Percentiles rank a stretch among this genome's conserved stretches.
These are phyloP conservation scores for Drosophila arawakana DNA, from an alignment of 1,140 invertebrate species.

Conservation along the genomic window DNA sequence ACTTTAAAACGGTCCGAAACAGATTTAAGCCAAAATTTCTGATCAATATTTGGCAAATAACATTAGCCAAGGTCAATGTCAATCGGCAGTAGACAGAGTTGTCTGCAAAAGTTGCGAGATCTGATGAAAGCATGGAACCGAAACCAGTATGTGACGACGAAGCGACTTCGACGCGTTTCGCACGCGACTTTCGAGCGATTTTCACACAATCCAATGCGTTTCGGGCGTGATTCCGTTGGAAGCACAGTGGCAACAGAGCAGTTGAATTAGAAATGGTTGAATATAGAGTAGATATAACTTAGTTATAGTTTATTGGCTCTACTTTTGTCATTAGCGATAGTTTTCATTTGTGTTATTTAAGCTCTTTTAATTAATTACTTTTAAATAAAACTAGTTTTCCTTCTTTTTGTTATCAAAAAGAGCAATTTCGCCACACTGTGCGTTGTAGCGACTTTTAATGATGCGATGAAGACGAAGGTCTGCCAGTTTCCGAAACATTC, in stretches of 20 bases:
- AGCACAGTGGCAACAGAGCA: neutral
- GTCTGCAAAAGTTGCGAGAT: conserved; percentile 28
- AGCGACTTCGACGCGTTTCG: neutral
- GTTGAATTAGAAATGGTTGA: too few relatives aligned
- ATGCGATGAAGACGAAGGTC: conserved; percentile 56
- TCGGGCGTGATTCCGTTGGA: conserved; percentile 39
- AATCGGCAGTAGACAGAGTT: conserved; percentile 19
- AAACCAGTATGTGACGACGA: conserved; percentile 24
- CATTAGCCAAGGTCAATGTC: conserved; percentile 71
- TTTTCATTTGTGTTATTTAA: too few relatives aligned
- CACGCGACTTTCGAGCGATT: conserved; percentile 1
- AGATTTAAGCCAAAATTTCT: conserved; percentile 32
- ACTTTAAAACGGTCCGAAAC: conserved; percentile 68
- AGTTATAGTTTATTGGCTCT: too few relatives aligned
- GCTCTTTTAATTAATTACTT: too few relatives aligned
- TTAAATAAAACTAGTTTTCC: too few relatives aligned
- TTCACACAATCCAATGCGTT: neutral
- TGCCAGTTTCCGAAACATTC: conserved; percentile 45
- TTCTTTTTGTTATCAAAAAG: too few relatives aligned
- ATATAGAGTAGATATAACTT: too few relatives aligned
- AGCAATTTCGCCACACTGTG: neutral
- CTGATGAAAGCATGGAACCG: conserved; percentile 21
- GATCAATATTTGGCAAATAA: conserved; percentile 56
- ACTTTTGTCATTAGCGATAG: too few relatives aligned
- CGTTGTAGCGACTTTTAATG: conserved; percentile 3